Evolutionary conservation across 2,888 invertebrate species (phyloP), one percentile per base, ranked within the genome.

Genomic region (Beris chalybata): DNA sequence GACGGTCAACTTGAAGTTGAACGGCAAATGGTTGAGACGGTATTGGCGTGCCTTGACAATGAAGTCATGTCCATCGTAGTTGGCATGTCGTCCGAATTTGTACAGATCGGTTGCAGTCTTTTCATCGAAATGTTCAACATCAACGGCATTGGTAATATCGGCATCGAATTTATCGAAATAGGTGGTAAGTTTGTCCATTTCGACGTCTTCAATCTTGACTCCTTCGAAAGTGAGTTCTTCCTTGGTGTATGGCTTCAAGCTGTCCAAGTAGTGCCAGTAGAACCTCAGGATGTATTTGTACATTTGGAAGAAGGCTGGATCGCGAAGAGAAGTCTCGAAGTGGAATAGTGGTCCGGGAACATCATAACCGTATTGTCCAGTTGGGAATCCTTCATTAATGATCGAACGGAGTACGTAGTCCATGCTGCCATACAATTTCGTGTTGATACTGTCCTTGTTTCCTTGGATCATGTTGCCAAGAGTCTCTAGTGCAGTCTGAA

Each of bases 261-360:
- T 84, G 52, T 79, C 76, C 77, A 88, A 87, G 81, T 87, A 86
- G 55, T 86, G 83, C 73, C 83, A 79, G 74, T 87, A 84, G 70
- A 84, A 82, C 66, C 83, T 77, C 22, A 84, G 73, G 61, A 90
- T 80, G 43, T 85, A 85, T 77, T 88, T 87, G 76, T 86, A 87
- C 56, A 90, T 80, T 73, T 85, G 85, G 77, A 86, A 91, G 84
- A 89, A 90, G 15, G 87, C 83, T 7, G 91, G 91, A 75, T 91
- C 91, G 66, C 90, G 87, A 57, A 89, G 79, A 55, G 87, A 85
- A 11, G 89, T 89, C 72, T 86, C 85, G 76, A 86, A 87, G 68
- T 83, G 82, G 76, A 89, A 86, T 66, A 89, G 79, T 4, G 85
- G 82, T 12, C 74, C 75, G 6, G 80, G 79, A 38, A 78, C 71